Base-by-base conservation (phyloP, 2,888 invertebrate genomes). In the Baronia brevicornis region DNA sequence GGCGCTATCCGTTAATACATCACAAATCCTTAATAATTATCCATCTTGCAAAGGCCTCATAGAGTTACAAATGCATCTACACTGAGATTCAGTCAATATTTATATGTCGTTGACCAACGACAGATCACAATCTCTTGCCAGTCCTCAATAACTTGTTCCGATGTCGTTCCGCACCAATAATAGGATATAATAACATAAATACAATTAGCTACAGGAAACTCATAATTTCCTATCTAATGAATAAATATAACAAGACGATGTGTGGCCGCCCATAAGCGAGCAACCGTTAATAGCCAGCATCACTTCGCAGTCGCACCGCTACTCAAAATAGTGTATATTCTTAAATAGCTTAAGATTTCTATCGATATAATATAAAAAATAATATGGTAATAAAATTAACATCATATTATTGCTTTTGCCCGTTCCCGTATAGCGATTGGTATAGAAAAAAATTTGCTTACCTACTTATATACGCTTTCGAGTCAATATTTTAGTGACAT, bases 11-110 rank as follows among this genome's bases (percentile, higher is more conserved):
- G 69, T 84, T 78, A 80, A 80, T 79, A 82, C 84, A 85, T 85
- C 84, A 84, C 84, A 84, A 80, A 75, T 75, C 80, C 78, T 84
- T 84, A 80, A 74, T 74, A 82, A 75, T 77, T 77, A 77, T 79
- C 84, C 84, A 80, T 82, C 82, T 77, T 73, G 77, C 84, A 74
- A 85, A 84, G 84, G 84, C 84, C 84, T 84, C 84, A 80, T 80
- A 75, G 82, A 84, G 78, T 82, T 77, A 80, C 74, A 82, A 84
- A 84, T 85, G 84, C 84, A 85, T 84, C 84, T 85, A 84, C 79
- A 79, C 71, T 84, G 84, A 85, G 84, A 85, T 85, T 84, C 84
- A 84, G 84, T 84, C 84, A 80, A 75, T 84, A 79, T 84, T 84
- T 84, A 82, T 84, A 80, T 74, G 84, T 84, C 84, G 84, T 74